A percentile compares a stretch with the other conserved stretches of the same genome.
phyloP scores from a whole-genome alignment of 2,113 vertebrate genomes.

The Oenanthe oenanthe region DNA sequence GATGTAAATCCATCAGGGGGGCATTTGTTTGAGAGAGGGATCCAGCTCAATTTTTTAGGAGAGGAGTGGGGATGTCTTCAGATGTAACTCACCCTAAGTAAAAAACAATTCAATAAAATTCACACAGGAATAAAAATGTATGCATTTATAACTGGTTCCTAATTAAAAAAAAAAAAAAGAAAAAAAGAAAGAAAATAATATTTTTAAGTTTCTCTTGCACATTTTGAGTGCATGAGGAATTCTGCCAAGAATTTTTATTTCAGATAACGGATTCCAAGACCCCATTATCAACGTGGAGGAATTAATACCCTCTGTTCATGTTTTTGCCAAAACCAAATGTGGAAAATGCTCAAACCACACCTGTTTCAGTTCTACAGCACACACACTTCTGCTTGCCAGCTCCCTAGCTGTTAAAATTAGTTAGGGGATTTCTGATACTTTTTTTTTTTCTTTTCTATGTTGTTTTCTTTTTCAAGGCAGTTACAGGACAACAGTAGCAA shows the following conservation, averaged over 20 bases:
- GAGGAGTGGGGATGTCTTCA: neutral
- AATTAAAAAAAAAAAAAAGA: neutral
- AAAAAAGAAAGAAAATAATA: neutral
- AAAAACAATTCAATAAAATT: neutral
- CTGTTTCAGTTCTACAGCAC: slow-evolving; percentile 10
- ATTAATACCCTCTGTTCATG: slow-evolving; percentile 51
- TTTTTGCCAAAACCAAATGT: slow-evolving; percentile 53
- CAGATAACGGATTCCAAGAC: slow-evolving; percentile 21
- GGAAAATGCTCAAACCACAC: slow-evolving; percentile 47
- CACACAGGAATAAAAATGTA: fast-evolving
- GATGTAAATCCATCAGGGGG: neutral
- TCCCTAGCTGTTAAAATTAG: slow-evolving; percentile 70
- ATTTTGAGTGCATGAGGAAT: neutral
- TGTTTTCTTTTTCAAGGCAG: slow-evolving; percentile 38
- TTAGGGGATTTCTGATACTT: slow-evolving; percentile 60
- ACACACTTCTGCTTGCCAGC: slow-evolving; percentile 45
- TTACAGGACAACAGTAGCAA: slow-evolving; percentile 3
- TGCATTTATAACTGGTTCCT: neutral
- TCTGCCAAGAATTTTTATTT: slow-evolving; percentile 38
- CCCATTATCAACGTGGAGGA: slow-evolving; percentile 1
- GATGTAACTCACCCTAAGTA: neutral
- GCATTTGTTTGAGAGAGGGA: neutral
- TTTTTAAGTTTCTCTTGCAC: neutral
- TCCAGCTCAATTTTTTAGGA: neutral
- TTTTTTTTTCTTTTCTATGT: neutral